phyloP scores from a whole-genome alignment of 1,140 invertebrate genomes.

The Patella vulgata region DNA sequence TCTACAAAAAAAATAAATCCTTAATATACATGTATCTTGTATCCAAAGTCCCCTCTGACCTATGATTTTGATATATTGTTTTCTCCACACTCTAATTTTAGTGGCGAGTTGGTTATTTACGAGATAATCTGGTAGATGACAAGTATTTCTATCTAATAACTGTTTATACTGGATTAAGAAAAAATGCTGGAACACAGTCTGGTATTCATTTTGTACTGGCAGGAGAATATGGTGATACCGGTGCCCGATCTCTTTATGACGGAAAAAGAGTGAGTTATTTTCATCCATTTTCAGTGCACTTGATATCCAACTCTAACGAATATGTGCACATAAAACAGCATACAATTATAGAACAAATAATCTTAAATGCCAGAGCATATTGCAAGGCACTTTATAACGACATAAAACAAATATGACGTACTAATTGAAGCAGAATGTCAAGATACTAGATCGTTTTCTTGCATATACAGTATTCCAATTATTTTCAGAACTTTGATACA shows the following conservation, averaged over 20 bases:
- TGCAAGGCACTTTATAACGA: no score
- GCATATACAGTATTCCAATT: no score
- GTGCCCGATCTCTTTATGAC: conserved; percentile 56
- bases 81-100: conserved; percentile 41
- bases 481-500: conserved; percentile 43
- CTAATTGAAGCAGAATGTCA: no score
- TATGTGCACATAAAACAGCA: not conserved
- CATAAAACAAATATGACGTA: no score
- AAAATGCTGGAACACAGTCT: conserved; percentile 55
- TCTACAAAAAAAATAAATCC: no score
- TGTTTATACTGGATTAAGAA: conserved; percentile 61
- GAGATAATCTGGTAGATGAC: conserved; percentile 61
- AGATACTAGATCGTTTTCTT: no score
- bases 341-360: not conserved
- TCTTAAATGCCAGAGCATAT: no score
- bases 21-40: no score
- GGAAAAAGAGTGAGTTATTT: conserved; percentile 42
- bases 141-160: conserved; percentile 61
- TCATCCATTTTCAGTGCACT: not conserved
- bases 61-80: no score
- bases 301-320: not conserved
- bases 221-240: conserved; percentile 56
- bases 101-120: conserved; percentile 63
- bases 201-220: conserved; percentile 58
- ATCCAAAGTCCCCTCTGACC: no score